phyloP scores from a whole-genome alignment of 2,113 vertebrate genomes.

The Phylloscopus trochilus region DNA sequence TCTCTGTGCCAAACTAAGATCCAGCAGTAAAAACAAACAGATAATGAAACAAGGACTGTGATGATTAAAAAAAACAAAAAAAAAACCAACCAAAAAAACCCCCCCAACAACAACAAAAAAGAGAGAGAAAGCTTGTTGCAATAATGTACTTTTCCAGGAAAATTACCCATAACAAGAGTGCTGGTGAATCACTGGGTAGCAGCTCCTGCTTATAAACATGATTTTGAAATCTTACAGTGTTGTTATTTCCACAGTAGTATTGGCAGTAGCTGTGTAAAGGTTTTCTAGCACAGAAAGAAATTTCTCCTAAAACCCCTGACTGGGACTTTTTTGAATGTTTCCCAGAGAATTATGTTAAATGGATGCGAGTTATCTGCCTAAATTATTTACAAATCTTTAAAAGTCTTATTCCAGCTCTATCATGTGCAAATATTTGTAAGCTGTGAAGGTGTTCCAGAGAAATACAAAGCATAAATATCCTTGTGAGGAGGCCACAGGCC shows the following conservation, averaged over 20 bases:
- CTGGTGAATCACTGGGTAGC: constrained; percentile 50
- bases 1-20: constrained; percentile 11
- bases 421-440: not conserved
- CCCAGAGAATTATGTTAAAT: not conserved
- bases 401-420: not conserved
- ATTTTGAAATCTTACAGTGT: constrained; percentile 4
- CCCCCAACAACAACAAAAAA: not conserved
- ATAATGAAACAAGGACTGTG: constrained; percentile 37
- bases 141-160: constrained; percentile 59
- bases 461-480: not conserved
- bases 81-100: not conserved
- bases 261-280: not conserved
- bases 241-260: not conserved
- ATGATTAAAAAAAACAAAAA: not conserved
- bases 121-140: not conserved
- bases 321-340: not conserved
- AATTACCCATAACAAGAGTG: constrained; percentile 32
- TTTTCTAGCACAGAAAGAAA: not conserved
- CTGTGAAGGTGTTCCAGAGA: not conserved
- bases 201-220: constrained; percentile 20
- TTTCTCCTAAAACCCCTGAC: not conserved
- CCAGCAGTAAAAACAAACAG: constrained; percentile 57
- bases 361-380: not conserved
- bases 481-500: not conserved
- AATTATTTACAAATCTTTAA: not conserved